A percentile compares a stretch with the other conserved stretches of the same genome.
Evolutionary conservation across 2,888 invertebrate genomes (phyloP).

Genomic region (Endotricha flammealis): DNA sequence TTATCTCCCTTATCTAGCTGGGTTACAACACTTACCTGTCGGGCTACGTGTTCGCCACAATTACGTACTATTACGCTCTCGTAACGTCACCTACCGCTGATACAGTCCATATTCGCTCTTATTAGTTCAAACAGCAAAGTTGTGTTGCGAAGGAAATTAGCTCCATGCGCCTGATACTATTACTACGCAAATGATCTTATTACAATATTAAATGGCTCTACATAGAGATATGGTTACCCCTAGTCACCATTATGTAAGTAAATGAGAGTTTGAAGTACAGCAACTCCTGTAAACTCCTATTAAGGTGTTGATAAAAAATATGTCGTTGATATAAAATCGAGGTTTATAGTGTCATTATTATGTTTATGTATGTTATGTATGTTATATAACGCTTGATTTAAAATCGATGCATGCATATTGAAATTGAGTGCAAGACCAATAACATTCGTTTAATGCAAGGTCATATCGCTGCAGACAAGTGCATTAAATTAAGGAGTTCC

Average conservation of each 20-base stretch:
- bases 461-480: too few species aligned
- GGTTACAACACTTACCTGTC: constrained; percentile 54
- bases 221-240: constrained; percentile 16
- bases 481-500: too few species aligned
- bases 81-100: constrained; percentile 34
- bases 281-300: too few species aligned
- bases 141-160: constrained; percentile 19
- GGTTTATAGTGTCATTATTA: too few species aligned
- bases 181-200: constrained; percentile 19
- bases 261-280: constrained; percentile 11
- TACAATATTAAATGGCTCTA: constrained; percentile 20
- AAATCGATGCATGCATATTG: too few species aligned
- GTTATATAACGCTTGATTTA: too few species aligned
- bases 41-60: constrained; percentile 53
- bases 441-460: too few species aligned
- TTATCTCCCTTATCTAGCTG: constrained; percentile 48
- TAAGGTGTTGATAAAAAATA: too few species aligned
- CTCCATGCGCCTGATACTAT: constrained; percentile 14
- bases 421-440: too few species aligned
- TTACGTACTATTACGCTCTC: constrained; percentile 52
- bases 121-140: constrained; percentile 38
- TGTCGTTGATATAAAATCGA: too few species aligned
- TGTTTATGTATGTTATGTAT: too few species aligned
- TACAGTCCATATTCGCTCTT: constrained; percentile 46
- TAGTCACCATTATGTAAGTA: constrained; percentile 16